These are phyloP conservation scores for Girardinichthys multiradiatus DNA, from an alignment of 2,113 vertebrate species.

Conservation along the genomic window DNA sequence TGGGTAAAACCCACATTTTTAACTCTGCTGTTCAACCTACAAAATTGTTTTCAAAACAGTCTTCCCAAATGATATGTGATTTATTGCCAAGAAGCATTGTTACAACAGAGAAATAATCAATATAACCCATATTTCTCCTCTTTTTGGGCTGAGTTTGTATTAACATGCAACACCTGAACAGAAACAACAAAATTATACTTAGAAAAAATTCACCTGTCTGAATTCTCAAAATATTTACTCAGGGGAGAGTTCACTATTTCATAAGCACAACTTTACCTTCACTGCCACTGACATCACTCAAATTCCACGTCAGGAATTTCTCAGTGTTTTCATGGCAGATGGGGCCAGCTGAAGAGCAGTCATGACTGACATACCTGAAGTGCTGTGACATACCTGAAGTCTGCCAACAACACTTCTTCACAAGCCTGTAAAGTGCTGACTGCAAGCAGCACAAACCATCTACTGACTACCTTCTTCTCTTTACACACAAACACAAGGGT, in stretches of 20 bases:
- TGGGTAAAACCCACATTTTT: no score
- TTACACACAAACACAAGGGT: neutral
- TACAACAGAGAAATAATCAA: neutral
- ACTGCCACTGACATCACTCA: neutral
- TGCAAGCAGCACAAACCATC: constrained; percentile 1
- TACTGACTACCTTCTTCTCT: no score
- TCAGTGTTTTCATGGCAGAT: constrained; percentile 32
- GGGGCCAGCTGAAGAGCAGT: constrained; percentile 7
- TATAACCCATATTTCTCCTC: neutral
- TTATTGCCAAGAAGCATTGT: neutral
- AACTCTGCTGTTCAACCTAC: neutral
- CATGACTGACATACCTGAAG: constrained; percentile 52
- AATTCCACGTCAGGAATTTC: neutral
- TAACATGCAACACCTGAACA: neutral
- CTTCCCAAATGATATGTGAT: neutral
- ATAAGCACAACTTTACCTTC: neutral
- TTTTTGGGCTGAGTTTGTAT: neutral
- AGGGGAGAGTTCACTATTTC: neutral
- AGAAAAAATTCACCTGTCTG: neutral
- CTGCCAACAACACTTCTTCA: constrained; percentile 39
- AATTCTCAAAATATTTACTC: neutral
- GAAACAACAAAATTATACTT: neutral
- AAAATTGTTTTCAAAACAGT: neutral
- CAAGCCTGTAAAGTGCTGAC: neutral
- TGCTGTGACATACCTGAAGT: constrained; percentile 40